These are phyloP conservation scores for Xiphophorus maculatus DNA, from an alignment of 2,113 vertebrate species.

Conservation along the genomic window DNA sequence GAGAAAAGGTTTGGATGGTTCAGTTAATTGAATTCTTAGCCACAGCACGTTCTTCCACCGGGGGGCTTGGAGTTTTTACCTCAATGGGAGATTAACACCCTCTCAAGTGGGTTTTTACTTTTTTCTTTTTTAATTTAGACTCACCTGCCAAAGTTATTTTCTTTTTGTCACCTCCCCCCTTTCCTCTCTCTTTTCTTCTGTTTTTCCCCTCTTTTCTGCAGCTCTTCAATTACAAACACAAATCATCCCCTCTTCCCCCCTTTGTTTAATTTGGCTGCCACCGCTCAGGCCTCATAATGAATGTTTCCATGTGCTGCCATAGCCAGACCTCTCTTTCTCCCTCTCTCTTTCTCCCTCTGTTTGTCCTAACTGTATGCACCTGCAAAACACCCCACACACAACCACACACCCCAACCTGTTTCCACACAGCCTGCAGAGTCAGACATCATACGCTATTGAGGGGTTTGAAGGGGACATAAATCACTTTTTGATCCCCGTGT, in stretches of 20 bases:
- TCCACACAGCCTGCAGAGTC: slow-evolving; percentile 35
- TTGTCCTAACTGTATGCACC: slow-evolving; percentile 11
- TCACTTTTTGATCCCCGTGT: slow-evolving; percentile 68
- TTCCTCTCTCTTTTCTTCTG: slow-evolving; percentile 1
- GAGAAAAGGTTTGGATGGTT: slow-evolving; percentile 55
- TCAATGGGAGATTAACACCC: slow-evolving; percentile 46
- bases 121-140: slow-evolving; percentile 48
- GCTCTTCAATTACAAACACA: slow-evolving; percentile 58
- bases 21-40: slow-evolving; percentile 63
- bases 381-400: slow-evolving; percentile 10
- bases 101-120: slow-evolving; percentile 50
- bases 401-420: neutral
- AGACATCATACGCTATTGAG: slow-evolving; percentile 58
- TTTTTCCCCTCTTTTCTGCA: slow-evolving; percentile 24
- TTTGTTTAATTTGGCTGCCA: slow-evolving; percentile 63
- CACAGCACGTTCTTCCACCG: slow-evolving; percentile 35
- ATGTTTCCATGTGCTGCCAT: slow-evolving; percentile 57
- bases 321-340: slow-evolving; percentile 17
- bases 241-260: slow-evolving; percentile 47
- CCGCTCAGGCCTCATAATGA: slow-evolving; percentile 59
- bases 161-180: slow-evolving; percentile 4
- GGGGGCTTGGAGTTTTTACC: slow-evolving; percentile 25
- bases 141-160: slow-evolving; percentile 59
- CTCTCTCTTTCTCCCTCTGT: slow-evolving; percentile 19
- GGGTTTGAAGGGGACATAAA: slow-evolving; percentile 64